Evolutionary conservation across 2,113 vertebrate genomes (phyloP).

Genomic region (Theristicus caerulescens): DNA sequence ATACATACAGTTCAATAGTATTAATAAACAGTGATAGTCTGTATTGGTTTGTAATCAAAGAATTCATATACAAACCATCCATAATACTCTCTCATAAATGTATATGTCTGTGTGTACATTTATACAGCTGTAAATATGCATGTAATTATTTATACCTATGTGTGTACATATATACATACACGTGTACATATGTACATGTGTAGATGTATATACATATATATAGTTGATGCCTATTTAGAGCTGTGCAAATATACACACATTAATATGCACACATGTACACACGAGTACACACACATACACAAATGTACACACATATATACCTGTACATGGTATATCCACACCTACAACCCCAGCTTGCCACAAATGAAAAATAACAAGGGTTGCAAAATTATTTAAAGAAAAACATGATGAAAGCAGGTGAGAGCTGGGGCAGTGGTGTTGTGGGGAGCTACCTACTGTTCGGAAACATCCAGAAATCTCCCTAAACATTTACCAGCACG

Average conservation of each 20-base stretch:
- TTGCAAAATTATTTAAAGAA: background rate
- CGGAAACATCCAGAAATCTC: background rate
- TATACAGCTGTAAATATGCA: background rate
- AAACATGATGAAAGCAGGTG: background rate
- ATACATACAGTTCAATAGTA: background rate
- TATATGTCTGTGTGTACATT: background rate
- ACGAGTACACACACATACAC: too few species aligned
- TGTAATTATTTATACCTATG: background rate
- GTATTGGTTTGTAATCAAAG: background rate
- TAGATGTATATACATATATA: background rate
- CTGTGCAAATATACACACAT: background rate
- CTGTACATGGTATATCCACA: fast-evolving
- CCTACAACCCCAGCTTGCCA: fast-evolving
- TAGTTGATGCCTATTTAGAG: background rate
- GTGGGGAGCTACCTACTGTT: background rate
- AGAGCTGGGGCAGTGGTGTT: background rate
- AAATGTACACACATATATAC: background rate
- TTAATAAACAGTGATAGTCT: background rate
- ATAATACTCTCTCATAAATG: background rate
- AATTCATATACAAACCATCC: background rate
- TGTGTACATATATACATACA: fast-evolving
- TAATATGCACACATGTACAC: background rate
- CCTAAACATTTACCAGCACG: background rate
- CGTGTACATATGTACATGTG: background rate
- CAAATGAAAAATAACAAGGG: background rate